phyloP scores from a whole-genome alignment of 2,113 vertebrate species.

The Dinomys branickii region DNA sequence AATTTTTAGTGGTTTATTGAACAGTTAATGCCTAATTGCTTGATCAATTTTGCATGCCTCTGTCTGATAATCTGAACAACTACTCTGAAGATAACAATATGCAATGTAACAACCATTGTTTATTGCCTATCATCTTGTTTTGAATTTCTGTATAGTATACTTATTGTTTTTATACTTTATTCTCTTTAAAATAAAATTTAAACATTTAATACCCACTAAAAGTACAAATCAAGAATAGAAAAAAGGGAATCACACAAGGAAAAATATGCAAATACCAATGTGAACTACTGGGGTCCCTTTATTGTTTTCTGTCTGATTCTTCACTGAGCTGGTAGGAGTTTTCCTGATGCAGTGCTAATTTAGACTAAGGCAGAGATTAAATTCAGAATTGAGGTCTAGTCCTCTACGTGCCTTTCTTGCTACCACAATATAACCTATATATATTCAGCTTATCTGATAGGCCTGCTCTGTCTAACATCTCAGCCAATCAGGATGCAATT shows the following conservation, averaged over 20 bases:
- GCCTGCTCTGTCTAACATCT: accelerated
- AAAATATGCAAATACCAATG: not conserved
- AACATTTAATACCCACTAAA: too few relatives aligned
- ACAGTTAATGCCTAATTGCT: too few relatives aligned
- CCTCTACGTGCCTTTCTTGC: not conserved
- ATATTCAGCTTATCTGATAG: not conserved
- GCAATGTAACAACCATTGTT: too few relatives aligned
- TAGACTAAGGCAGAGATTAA: not conserved
- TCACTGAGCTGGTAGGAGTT: not conserved
- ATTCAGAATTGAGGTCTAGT: not conserved
- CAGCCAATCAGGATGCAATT: not conserved
- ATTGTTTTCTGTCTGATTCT: not conserved
- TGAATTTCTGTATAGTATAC: too few relatives aligned
- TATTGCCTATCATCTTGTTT: too few relatives aligned
- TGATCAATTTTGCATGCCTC: too few relatives aligned
- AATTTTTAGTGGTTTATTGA: too few relatives aligned
- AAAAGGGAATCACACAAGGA: not conserved
- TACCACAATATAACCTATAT: not conserved
- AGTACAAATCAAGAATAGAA: too few relatives aligned
- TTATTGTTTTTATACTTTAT: too few relatives aligned
- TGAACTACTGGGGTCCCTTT: not conserved
- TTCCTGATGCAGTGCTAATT: accelerated
- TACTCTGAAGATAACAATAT: too few relatives aligned
- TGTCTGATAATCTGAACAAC: too few relatives aligned
- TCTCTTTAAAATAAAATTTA: too few relatives aligned